A percentile compares a stretch with the other conserved stretches of the same genome.
Evolutionary conservation across 2,113 vertebrate genomes (phyloP).

Genomic region (Colistium nudipinnis): DNA sequence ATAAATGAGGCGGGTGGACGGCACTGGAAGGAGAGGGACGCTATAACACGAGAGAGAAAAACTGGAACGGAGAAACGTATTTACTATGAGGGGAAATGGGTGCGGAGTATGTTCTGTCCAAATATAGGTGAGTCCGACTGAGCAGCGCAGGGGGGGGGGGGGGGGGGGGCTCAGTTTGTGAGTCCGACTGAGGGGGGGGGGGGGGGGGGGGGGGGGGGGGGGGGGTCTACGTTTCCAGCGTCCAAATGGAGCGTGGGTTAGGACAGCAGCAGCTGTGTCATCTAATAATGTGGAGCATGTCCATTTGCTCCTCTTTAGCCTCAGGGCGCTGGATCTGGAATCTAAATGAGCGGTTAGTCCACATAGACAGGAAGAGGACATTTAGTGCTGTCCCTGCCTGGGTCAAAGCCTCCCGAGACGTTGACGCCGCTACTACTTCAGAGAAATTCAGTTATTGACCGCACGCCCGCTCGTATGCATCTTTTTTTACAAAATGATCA

Average conservation of each 20-base stretch:
- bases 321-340: constrained; percentile 4
- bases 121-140: too few species aligned
- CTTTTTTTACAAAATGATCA: neutral
- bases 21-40: neutral
- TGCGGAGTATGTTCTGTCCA: neutral
- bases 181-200: neutral
- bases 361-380: constrained; percentile 39
- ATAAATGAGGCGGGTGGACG: constrained; percentile 42
- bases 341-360: constrained; percentile 11
- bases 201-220: too few species aligned
- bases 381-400: neutral
- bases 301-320: constrained; percentile 10
- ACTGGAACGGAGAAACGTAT: too few species aligned
- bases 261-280: constrained; percentile 10
- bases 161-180: too few species aligned
- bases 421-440: too few species aligned
- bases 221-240: too few species aligned
- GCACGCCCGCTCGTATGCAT: too few species aligned
- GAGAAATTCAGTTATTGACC: too few species aligned
- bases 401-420: constrained; percentile 45
- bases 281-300: neutral
- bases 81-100: too few species aligned
- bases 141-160: too few species aligned
- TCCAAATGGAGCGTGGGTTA: neutral
- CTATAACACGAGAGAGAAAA: constrained; percentile 6